Percentiles rank a stretch among this genome's conserved stretches.
These are phyloP conservation scores for Tetragnatha versicolor DNA, from an alignment of 1,140 invertebrate genomes.

Conservation along the genomic window DNA sequence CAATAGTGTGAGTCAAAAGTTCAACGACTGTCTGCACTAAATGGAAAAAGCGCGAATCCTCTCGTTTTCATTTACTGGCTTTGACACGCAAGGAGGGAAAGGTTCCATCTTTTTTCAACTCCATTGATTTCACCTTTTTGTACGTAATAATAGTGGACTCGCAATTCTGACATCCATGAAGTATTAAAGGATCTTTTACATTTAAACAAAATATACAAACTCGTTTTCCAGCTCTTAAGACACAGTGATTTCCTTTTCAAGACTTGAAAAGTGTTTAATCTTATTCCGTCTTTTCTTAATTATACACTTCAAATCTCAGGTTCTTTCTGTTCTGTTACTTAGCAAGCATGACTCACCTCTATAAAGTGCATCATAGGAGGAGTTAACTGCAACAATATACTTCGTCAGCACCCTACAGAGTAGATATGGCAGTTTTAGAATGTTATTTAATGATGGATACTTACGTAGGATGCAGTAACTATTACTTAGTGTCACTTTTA, in stretches of 20 bases:
- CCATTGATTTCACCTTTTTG: constrained; percentile 1
- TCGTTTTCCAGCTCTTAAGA: not conserved
- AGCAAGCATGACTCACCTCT: too few relatives aligned
- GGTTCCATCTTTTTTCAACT: constrained; percentile 6
- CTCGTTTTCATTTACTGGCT: constrained; percentile 7
- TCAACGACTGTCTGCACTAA: constrained; percentile 15
- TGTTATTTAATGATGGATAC: too few relatives aligned
- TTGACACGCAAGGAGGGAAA: constrained; percentile 3
- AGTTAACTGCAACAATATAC: too few relatives aligned
- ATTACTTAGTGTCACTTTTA: too few relatives aligned
- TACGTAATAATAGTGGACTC: constrained; percentile 14
- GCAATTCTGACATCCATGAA: constrained; percentile 3
- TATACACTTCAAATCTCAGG: too few relatives aligned
- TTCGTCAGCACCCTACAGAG: too few relatives aligned
- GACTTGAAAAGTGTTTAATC: too few relatives aligned
- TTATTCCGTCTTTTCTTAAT: too few relatives aligned
- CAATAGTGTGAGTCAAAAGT: constrained; percentile 12
- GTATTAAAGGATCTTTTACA: not conserved
- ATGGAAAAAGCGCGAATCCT: not conserved
- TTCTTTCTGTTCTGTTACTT: too few relatives aligned
- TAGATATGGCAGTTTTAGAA: too few relatives aligned
- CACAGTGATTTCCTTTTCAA: not conserved
- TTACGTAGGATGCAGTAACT: too few relatives aligned
- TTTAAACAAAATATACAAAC: not conserved
- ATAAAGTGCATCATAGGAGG: too few relatives aligned